These are phyloP conservation scores for Porites evermanni DNA, from an alignment of 92 coral and sea anemone genomes.

Conservation along the genomic window DNA sequence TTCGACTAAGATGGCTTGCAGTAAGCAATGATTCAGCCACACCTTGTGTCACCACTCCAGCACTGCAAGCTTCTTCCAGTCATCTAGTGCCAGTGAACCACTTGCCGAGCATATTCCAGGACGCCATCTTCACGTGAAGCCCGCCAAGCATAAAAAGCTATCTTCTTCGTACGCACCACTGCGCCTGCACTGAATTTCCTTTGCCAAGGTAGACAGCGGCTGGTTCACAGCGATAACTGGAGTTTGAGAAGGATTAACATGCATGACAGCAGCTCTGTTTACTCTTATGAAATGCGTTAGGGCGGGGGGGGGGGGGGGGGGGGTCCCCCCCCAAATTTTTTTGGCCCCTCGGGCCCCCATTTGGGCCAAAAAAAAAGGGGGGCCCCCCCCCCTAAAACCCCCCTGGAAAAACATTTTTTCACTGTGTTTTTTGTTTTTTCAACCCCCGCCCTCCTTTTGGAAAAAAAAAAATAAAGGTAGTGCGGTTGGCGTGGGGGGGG, in stretches of 20 bases:
- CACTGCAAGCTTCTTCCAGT: constrained; percentile 45
- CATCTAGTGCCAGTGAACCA: constrained; percentile 52
- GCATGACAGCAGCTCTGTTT: constrained; percentile 34
- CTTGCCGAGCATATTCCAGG: constrained; percentile 41
- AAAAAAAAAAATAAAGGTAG: no score
- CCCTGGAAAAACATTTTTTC: no score
- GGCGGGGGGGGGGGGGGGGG: no score
- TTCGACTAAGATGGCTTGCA: constrained; percentile 62
- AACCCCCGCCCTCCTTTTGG: no score
- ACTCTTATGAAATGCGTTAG: constrained; percentile 39
- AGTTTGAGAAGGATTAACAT: constrained; percentile 50
- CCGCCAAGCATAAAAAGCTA: constrained; percentile 32
- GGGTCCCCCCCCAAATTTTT: no score
- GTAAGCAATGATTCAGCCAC: constrained; percentile 62
- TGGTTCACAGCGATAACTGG: constrained; percentile 55
- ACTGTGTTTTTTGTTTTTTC: no score
- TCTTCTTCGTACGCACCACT: constrained; percentile 37
- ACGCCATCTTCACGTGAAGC: constrained; percentile 42
- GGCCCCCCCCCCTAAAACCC: no score
- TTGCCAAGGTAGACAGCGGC: constrained; percentile 57
- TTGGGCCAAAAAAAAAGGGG: constrained; percentile 17
- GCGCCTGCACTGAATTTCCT: constrained; percentile 55
- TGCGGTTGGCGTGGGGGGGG: no score
- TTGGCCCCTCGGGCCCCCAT: neutral
- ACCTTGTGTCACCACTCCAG: constrained; percentile 58